Evolutionary conservation across 92 coral and sea anemone genomes (phyloP).

Genomic region (Porites cylindrica): DNA sequence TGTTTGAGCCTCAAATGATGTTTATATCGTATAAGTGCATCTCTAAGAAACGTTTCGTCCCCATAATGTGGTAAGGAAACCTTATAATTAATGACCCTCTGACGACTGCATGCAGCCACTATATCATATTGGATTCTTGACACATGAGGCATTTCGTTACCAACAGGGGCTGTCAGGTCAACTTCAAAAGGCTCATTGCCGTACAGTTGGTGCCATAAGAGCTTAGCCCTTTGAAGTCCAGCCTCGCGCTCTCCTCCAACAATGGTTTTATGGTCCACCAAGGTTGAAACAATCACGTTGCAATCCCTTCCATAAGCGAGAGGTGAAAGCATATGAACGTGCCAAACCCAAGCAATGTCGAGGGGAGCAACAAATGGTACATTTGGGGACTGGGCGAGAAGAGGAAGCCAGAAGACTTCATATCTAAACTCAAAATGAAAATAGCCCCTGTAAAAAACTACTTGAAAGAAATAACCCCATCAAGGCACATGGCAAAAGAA

Average conservation of each 20-base stretch:
- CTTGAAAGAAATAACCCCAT: too few species aligned
- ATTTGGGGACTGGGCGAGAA: background rate
- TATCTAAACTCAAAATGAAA: too few species aligned
- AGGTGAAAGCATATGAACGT: conserved; percentile 77
- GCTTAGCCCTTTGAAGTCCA: background rate
- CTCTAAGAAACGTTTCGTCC: conserved; percentile 44
- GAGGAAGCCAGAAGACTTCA: conserved; percentile 58
- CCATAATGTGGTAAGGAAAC: conserved; percentile 77
- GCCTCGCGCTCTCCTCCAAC: background rate
- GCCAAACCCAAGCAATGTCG: conserved; percentile 70
- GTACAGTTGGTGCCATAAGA: conserved; percentile 36
- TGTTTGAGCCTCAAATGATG: conserved; percentile 64
- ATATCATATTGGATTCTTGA: conserved; percentile 36
- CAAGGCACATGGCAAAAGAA: too few species aligned
- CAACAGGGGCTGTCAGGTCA: conserved; percentile 6
- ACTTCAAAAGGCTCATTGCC: conserved; percentile 53
- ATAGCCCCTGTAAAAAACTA: too few species aligned
- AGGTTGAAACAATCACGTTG: conserved; percentile 34
- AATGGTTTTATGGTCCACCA: conserved; percentile 19
- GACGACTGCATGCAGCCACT: conserved; percentile 42
- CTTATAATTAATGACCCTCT: conserved; percentile 54
- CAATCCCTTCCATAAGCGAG: conserved; percentile 69
- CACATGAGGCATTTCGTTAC: background rate
- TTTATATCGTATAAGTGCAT: conserved; percentile 66
- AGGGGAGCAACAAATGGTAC: conserved; percentile 60